phyloP scores from a whole-genome alignment of 2,797 vertebrate genomes.

The Neosilurus hyrtlii region DNA sequence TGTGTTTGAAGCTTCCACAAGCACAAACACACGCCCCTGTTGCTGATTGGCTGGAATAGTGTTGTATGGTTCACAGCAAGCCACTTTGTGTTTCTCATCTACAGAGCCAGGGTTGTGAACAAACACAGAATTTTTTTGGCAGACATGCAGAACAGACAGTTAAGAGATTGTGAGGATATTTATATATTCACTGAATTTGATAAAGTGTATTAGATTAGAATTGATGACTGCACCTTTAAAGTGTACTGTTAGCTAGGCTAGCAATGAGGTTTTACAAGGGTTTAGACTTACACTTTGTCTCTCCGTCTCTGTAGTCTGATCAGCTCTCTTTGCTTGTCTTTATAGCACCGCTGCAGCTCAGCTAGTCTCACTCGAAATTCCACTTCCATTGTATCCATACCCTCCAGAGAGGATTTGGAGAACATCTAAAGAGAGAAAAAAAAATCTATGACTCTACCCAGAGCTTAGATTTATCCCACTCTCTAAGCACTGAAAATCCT shows the following conservation, averaged over 20 bases:
- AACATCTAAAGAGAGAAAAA: constrained; percentile 73
- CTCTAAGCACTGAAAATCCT: neutral
- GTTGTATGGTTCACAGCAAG: too few species aligned
- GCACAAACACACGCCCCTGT: too few species aligned
- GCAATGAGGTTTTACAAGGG: neutral
- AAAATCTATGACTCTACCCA: neutral
- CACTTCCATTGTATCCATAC: constrained; percentile 87
- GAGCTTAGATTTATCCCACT: neutral
- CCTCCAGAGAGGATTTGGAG: constrained; percentile 85
- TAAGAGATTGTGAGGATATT: too few species aligned
- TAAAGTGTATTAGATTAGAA: too few species aligned
- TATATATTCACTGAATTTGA: too few species aligned
- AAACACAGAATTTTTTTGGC: too few species aligned
- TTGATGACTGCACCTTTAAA: neutral
- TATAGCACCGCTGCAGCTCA: constrained; percentile 90
- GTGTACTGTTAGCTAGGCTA: neutral
- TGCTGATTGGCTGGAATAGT: too few species aligned
- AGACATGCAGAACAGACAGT: too few species aligned
- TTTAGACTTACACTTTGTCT: constrained; percentile 84
- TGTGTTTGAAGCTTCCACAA: too few species aligned
- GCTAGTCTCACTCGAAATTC: constrained; percentile 90
- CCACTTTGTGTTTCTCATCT: too few species aligned
- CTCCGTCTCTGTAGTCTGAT: constrained; percentile 87
- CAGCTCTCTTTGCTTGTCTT: constrained; percentile 92
- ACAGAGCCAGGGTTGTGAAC: too few species aligned